Evolutionary conservation across 2,888 invertebrate genomes (phyloP).

Genomic region (Polia nebulosa): DNA sequence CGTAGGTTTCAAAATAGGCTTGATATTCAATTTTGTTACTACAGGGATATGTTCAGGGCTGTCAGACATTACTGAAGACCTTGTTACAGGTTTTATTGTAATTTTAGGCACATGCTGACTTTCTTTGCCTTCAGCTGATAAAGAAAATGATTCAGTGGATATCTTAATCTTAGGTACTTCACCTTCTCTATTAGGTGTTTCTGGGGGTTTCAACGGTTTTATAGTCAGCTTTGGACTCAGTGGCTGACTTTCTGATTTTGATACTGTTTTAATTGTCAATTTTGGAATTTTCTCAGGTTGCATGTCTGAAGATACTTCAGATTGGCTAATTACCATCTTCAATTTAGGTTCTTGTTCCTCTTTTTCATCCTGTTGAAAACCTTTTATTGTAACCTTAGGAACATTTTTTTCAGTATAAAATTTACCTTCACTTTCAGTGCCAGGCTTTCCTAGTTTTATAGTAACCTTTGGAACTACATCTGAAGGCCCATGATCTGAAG

Average conservation of each 20-base stretch:
- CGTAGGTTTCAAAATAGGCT: conserved; percentile 86
- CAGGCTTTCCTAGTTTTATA: conserved; percentile 87
- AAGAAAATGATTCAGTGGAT: conserved; percentile 75
- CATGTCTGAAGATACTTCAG: conserved; percentile 75
- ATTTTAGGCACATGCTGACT: conserved; percentile 90
- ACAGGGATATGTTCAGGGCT: conserved; percentile 83
- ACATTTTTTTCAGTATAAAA: conserved; percentile 87
- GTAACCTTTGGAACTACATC: conserved; percentile 87
- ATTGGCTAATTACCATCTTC: conserved; percentile 83
- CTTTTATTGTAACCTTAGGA: conserved; percentile 87
- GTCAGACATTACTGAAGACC: conserved; percentile 74
- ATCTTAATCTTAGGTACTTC: conserved; percentile 79
- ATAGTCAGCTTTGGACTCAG: conserved; percentile 88
- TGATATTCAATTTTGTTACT: conserved; percentile 87
- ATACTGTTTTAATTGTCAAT: conserved; percentile 85
- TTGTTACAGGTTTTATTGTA: conserved; percentile 89
- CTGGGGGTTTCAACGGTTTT: conserved; percentile 86
- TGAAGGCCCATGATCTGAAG: conserved; percentile 83
- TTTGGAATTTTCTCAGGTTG: conserved; percentile 85
- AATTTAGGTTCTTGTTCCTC: conserved; percentile 82
- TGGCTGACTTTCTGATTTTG: conserved; percentile 83
- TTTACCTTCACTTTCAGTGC: conserved; percentile 85
- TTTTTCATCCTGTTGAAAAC: conserved; percentile 81
- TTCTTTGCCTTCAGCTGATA: conserved; percentile 79
- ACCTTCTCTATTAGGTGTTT: conserved; percentile 73